A percentile compares a stretch with the other conserved stretches of the same genome.
Conservation (phyloP, 2,888 invertebrate genomes). For the Phorcus lineatus region DNA sequence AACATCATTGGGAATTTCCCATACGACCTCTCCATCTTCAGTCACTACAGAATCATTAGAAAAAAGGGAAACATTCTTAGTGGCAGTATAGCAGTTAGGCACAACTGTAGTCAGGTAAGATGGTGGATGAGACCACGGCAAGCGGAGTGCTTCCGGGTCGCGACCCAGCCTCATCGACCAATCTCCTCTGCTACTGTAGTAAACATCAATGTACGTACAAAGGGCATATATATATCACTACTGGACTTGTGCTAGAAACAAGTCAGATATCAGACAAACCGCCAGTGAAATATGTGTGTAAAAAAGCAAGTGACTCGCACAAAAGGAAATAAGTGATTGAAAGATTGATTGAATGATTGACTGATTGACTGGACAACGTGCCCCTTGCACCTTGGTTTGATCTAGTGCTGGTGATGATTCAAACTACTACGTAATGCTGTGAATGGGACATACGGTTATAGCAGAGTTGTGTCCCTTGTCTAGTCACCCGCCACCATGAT, state of each 20-base stretch:
- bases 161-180: background rate
- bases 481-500: slow-evolving; percentile 13
- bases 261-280: slow-evolving; percentile 15
- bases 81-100: slow-evolving; percentile 58
- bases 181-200: background rate
- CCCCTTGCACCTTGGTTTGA: slow-evolving; percentile 24
- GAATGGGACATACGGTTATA: background rate
- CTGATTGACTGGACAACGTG: background rate
- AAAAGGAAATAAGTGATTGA: slow-evolving; percentile 10
- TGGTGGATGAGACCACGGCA: background rate
- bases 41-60: slow-evolving; percentile 60
- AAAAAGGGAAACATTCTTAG: slow-evolving; percentile 62
- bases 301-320: slow-evolving; percentile 29
- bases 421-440: background rate
- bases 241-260: slow-evolving; percentile 4
- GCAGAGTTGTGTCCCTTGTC: background rate
- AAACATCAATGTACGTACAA: slow-evolving; percentile 3
- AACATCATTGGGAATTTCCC: slow-evolving; percentile 64
- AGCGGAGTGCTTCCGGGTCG: background rate
- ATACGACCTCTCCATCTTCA: slow-evolving; percentile 66
- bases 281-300: slow-evolving; percentile 26
- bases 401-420: background rate
- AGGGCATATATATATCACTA: slow-evolving; percentile 5
- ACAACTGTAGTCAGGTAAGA: slow-evolving; percentile 32
- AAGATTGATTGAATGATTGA: too few relatives aligned